Base-by-base conservation (phyloP, 2,797 vertebrate species). In the Agapornis canus region DNA sequence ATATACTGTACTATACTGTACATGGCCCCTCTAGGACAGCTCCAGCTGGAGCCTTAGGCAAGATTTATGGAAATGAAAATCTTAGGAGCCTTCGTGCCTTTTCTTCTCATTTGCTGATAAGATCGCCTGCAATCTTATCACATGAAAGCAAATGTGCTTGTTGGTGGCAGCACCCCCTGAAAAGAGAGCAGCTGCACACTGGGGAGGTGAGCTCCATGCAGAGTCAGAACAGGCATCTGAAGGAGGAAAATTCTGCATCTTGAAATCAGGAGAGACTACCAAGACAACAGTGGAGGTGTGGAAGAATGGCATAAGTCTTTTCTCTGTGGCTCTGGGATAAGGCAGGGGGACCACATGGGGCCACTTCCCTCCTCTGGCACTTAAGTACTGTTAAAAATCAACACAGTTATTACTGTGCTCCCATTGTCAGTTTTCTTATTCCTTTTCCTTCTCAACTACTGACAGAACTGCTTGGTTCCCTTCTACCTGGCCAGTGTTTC, bases 31-130 rank as follows among this genome's bases (percentile, higher is more conserved):
- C 43, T 94, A 95, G 93, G 94, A 92, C 81, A 88, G 75, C 66
- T 95, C 81, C 94, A 96, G 87, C 94, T 95, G 91, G 71, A 95
- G 86, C 92, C 79, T 92, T 89, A 95, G 95, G 91, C 91, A 96
- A 94, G 95, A 94, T 97, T 92, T 97, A 95, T 95, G 90, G 90
- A 95, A 96, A 94, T 90, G 21, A 59, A 95, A 89, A 89, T 95
- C 84, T 95, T 72, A 89, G 86, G 79, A 86, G 39, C 40, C 60
- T 68, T 86, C 8, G 0, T 66, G 82, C 68, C 47, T 94, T 94
- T 93, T 86, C 59, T 90, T 71, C 40, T 57, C 25, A 72, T 91
- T 94, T 88, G 19, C 63, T 57, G 77, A 89, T 89, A 90, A 5
- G 14, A 86, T 76, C 1, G 2, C 35, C 64, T 90, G 35, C 37